A percentile compares a stretch with the other conserved stretches of the same genome.
phyloP scores from a whole-genome alignment of 92 coral and sea anemone species.

The Pocillopora meandrina region DNA sequence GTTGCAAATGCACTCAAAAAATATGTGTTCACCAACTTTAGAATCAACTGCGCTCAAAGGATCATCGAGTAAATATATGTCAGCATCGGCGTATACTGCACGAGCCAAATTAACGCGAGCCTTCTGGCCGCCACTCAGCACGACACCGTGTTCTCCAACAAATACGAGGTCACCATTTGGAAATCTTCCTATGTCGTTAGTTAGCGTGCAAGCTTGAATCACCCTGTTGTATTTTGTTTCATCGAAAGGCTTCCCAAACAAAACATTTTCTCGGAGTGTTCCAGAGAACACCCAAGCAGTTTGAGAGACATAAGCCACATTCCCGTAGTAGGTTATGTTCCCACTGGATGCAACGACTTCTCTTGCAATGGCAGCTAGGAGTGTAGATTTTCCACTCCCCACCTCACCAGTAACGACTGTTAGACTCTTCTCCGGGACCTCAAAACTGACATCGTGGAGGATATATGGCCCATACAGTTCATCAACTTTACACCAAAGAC shows the following conservation, averaged over 20 bases:
- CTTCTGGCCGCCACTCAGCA: constrained; percentile 38
- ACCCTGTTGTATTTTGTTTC: background rate
- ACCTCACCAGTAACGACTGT: constrained; percentile 23
- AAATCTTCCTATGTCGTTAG: background rate
- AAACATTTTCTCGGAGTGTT: constrained; percentile 24
- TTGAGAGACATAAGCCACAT: constrained; percentile 28
- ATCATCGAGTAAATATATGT: constrained; percentile 23
- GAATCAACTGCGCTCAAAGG: constrained; percentile 28
- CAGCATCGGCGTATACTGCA: constrained; percentile 42
- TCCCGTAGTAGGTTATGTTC: background rate
- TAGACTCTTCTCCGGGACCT: background rate
- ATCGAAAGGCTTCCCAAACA: constrained; percentile 36
- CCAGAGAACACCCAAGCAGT: constrained; percentile 32
- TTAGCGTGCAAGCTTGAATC: constrained; percentile 15
- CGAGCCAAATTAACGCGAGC: constrained; percentile 40
- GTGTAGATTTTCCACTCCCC: constrained; percentile 38
- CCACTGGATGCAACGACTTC: constrained; percentile 14
- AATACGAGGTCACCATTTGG: constrained; percentile 21
- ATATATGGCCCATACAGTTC: background rate
- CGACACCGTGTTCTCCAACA: constrained; percentile 39
- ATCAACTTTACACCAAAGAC: constrained; percentile 1
- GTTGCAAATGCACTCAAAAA: constrained; percentile 5
- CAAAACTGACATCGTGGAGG: constrained; percentile 9
- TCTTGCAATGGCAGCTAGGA: constrained; percentile 20
- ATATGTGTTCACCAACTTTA: constrained; percentile 30